Evolutionary conservation across 2,797 vertebrate species (phyloP), one percentile per base, ranked within the genome.

Genomic region (Neomorphus geoffroyi): DNA sequence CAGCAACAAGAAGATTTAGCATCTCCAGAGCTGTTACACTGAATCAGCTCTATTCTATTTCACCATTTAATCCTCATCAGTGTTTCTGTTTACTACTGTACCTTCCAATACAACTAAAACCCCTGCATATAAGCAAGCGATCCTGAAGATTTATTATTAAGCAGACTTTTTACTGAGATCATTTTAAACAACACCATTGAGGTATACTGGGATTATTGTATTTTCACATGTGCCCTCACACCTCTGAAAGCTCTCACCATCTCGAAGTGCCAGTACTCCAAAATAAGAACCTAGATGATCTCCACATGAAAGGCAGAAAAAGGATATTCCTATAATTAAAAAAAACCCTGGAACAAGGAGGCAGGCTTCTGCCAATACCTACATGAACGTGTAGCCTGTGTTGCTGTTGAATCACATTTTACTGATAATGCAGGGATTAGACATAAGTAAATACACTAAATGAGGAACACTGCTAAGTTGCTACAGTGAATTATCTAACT

Each of bases 351-450:
- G 33, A 85, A 46, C 11, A n/a, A 80, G 61, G 30, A 81, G 37
- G 32, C 28, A 45, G 35, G 16, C 4, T 60, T 11, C 62, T 60
- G 57, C 28, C 67, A 73, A 88, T 80, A 32, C 37, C 12, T 32
- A 7, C 13, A 5, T 45, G 61, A 66, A 56, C 27, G 35, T 46
- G 39, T 28, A 86, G 30, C 32, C 53, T 57, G 26, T 88, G 35
- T 60, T 82, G 56, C 75, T 86, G 53, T 57, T 93, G 65, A 67
- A 56, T 43, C 1, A 0, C 28, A 3, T 86, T 91, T 57, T 86
- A 60, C 57, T 71, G 86, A 90, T 88, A 93, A 86, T 66, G 19
- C 48, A 27, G 65, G 69, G 69, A 83, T 94, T 90, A 90, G 72
- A 53, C 65, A 71, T 19, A 30, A 1, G 3, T 73, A 90, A 88